phyloP scores from a whole-genome alignment of 2,888 invertebrate genomes.

The Erebia ligea region DNA sequence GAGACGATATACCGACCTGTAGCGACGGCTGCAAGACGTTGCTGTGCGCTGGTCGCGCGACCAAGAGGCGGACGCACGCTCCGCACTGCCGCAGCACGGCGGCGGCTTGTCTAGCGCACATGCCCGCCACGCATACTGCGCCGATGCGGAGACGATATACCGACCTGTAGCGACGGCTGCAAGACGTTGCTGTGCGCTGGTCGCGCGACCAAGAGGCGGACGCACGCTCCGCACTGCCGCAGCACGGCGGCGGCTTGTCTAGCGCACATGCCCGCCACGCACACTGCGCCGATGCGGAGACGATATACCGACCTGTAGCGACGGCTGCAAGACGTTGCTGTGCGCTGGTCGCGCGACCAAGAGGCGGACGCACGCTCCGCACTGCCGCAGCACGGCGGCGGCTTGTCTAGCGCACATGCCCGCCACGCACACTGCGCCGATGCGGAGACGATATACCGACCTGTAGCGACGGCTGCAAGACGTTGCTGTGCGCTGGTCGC shows the following conservation, averaged over 20 bases:
- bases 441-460: slow-evolving; percentile 90
- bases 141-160: slow-evolving; percentile 74
- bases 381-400: slow-evolving; percentile 94
- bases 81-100: slow-evolving; percentile 93
- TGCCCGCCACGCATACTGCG: slow-evolving; percentile 91
- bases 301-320: slow-evolving; percentile 88
- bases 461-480: slow-evolving; percentile 35
- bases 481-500: slow-evolving; percentile 84
- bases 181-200: slow-evolving; percentile 81
- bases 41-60: slow-evolving; percentile 84
- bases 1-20: slow-evolving; percentile 20
- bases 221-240: slow-evolving; percentile 96
- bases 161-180: slow-evolving; percentile 34
- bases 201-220: slow-evolving; percentile 93
- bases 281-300: slow-evolving; percentile 94
- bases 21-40: slow-evolving; percentile 38
- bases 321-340: slow-evolving; percentile 53
- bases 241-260: slow-evolving; percentile 89
- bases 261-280: slow-evolving; percentile 94
- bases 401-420: slow-evolving; percentile 92
- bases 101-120: slow-evolving; percentile 89
- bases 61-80: slow-evolving; percentile 66
- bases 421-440: slow-evolving; percentile 87
- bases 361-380: slow-evolving; percentile 95
- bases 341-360: slow-evolving; percentile 91